Percentiles rank a stretch among this genome's conserved stretches.
These are phyloP conservation scores for Tenthredo distinguenda DNA, from an alignment of 2,888 invertebrate genomes.

Conservation along the genomic window DNA sequence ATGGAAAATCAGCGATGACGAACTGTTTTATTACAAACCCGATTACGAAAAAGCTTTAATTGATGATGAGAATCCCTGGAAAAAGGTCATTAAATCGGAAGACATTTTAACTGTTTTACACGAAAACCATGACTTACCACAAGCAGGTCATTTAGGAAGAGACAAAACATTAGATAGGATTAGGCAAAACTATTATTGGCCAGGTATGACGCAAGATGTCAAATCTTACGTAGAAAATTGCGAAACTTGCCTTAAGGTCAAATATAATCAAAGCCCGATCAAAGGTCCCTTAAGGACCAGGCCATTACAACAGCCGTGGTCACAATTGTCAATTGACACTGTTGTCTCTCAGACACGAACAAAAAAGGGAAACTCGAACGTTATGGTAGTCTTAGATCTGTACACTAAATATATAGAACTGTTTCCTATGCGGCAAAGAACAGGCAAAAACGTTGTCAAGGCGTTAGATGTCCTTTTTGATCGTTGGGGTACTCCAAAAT, in stretches of 20 bases:
- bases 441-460: conserved; percentile 37
- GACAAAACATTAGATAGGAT: conserved; percentile 56
- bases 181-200: conserved; percentile 54
- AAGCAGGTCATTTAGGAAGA: conserved; percentile 55
- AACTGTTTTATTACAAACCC: conserved; percentile 42
- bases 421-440: conserved; percentile 15
- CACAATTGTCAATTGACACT: conserved; percentile 14
- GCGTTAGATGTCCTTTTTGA: conserved; percentile 55
- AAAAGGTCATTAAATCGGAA: conserved; percentile 17
- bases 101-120: conserved; percentile 48
- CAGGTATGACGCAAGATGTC: conserved; percentile 54
- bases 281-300: conserved; percentile 4
- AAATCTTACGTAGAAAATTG: conserved; percentile 52
- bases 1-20: conserved; percentile 17
- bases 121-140: conserved; percentile 54
- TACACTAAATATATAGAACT: conserved; percentile 34
- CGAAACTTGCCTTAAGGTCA: conserved; percentile 52
- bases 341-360: conserved; percentile 2
- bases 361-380: conserved; percentile 13
- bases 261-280: conserved; percentile 51
- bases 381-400: conserved; percentile 9
- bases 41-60: conserved; percentile 46
- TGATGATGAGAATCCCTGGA: conserved; percentile 54
- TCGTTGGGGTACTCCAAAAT: conserved; percentile 53
- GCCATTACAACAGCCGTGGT: conserved; percentile 23